Base-by-base conservation (phyloP, 2,113 vertebrate genomes). In the Forbesichthys papilliferus region DNA sequence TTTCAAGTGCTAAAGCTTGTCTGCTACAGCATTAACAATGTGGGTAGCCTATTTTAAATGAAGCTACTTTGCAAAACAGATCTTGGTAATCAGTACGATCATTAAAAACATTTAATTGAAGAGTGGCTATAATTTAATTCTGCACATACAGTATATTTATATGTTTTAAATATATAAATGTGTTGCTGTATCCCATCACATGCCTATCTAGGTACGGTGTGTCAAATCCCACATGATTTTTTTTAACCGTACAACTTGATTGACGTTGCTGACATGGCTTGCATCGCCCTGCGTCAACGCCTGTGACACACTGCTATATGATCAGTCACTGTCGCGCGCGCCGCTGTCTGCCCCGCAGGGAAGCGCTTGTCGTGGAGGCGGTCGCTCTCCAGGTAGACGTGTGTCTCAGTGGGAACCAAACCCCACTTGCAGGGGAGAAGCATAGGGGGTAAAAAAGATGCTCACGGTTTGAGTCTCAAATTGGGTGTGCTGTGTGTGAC, bases 261-360 rank as follows among this genome's bases (percentile, higher is more conserved):
- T 70, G 61, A 62, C 12, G 58, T 54, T n/a, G 18, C 16, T 48
- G 18, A 16, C 67, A 61, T 42, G 47, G 47, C 11, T 9, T 60
- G 20, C 47, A 12, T 48, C 13, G 7, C 7, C n/a, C 16, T 34
- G 64, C 56, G 52, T 66, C 64, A 55, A 18, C 7, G 42, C 47
- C 10, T 18, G 20, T 60, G 58, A 69, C 54, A 42, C 48, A 13
- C 18, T 18, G 49, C 55, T 48, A 51, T 73, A 46, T 46, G 33
- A 52, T 54, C 18, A 34, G 36, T 70, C 34, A 47, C 48, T 51
- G 14, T 62, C 54, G 60, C 27, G 14, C 13, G 49, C 27, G 20
- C 64, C 42, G 66, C 54, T 64, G 55, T 42, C 62, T 11, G 5
- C 9, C 0, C 6, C 8, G 33, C 9, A 42, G 48, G 27, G 27